Evolutionary conservation across 2,113 vertebrate species (phyloP), one percentile per base, ranked within the genome.

Genomic region (Genyomyrus donnyi): DNA sequence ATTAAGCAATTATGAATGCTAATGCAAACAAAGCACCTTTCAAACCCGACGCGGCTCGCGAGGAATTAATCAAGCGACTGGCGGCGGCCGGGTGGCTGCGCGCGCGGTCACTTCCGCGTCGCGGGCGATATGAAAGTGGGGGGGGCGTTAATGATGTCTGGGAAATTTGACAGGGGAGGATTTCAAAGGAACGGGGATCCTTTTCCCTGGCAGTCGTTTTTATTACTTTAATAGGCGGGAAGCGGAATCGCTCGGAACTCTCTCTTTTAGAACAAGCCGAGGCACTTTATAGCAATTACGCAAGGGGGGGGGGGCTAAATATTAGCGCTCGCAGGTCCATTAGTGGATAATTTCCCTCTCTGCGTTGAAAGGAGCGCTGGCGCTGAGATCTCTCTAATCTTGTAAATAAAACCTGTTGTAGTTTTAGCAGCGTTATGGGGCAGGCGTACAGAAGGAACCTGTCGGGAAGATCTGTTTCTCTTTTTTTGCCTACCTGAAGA

Each of bases 1-100:
- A 97, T 98, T 98, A 98, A 97, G 96, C 98, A 97, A 98, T 99
- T 99, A 98, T 96, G 95, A 97, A 98, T 97, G 97, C 96, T 98
- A 97, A 98, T 98, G 96, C 96, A 97, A 98, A 98, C 96, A 97
- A 96, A 98, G 96, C 95, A 96, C 96, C 96, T 97, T 97, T 97
- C 95, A 97, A 96, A 97, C 92, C 92, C 89, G 92, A 94, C 92
- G 91, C 93, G 95, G 93, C 93, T 94, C 91, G 93, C 92, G 85
- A 88, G 91, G 94, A 95, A 96, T 95, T 94, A 96, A 95, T 96
- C 95, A 94, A 93, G 93, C 94, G 93, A 94, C 95, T 92, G 94
- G 94, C 94, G 92, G 21, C 77, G 7, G 56, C 19, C 39, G 5
- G 77, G 83, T 39, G 83, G 19, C 45, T 24, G 11, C 42, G 91